Conservation (phyloP, 2,888 invertebrate genomes). For the Drosophila infuscata region DNA sequence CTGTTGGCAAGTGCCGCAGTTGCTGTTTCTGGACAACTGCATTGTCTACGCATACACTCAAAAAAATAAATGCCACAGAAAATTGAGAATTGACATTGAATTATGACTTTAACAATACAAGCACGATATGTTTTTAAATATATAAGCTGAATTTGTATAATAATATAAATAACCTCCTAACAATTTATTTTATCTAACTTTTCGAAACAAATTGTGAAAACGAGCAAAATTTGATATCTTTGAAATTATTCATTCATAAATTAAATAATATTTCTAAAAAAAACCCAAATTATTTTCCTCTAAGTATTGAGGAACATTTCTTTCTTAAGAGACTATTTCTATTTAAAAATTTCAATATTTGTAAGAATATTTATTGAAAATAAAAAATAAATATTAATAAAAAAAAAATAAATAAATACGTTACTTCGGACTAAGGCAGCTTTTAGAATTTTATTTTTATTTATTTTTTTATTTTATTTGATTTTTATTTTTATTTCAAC, state of each 20-base stretch:
- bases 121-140: background rate
- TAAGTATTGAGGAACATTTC: too few species aligned
- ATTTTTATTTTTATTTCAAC: background rate
- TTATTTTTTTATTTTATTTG: background rate
- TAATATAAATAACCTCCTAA: background rate
- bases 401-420: too few species aligned
- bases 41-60: constrained; percentile 3
- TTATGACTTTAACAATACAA: background rate
- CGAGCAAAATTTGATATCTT: background rate
- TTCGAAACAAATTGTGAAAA: background rate
- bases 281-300: background rate
- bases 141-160: background rate
- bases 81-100: background rate
- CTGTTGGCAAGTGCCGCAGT: constrained; percentile 38
- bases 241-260: background rate
- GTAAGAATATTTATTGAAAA: too few species aligned
- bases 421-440: too few species aligned
- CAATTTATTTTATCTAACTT: background rate
- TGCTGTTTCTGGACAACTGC: constrained; percentile 30
- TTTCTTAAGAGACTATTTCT: too few species aligned
- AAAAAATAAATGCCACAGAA: background rate
- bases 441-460: background rate
- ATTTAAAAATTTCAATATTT: too few species aligned
- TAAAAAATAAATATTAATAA: too few species aligned
- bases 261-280: background rate